Evolutionary conservation across 1,140 invertebrate species (phyloP), one percentile per base, ranked within the genome.

Genomic region (Brachionus rubens): DNA sequence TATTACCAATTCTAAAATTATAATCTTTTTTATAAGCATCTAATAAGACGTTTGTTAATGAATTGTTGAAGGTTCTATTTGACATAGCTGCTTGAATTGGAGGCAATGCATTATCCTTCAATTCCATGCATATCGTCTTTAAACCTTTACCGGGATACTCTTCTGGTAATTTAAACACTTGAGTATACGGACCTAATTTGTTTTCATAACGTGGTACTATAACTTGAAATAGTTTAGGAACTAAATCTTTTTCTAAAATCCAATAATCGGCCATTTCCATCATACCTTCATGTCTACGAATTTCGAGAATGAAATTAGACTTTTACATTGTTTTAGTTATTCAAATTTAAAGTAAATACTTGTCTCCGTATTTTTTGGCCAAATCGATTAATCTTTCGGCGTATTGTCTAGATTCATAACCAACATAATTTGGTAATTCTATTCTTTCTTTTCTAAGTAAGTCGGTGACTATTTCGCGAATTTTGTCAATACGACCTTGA

Each of bases 231-330:
- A 76, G 14, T 26, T 76, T 76, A 24, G 50, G 75, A 28, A 76
- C 16, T 6, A 76, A 24, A 40, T 76, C 54, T 48, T 76, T 76
- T 19, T 76, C 75, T 6, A 59, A 9, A 14, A 76, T 30, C 75
- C 75, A 76, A 76, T 76, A 76, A 40, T 76, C 75, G 9, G 48
- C 48, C 48, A 75, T 75, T 75, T 76, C 48, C 75, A 76, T 76
- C 41, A 54, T 76, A 21, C 54, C 75, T 36, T 56, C 75, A 36
- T 76, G 75, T 26, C 75, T 76, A 7, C 26, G 28, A 3, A 24
- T 14, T 30, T 54, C 24, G 50, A 54, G 24, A 24, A 7, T 43
- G 7, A 9, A n/a, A 43, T 7, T 46, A 40, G 1, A 68, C 19
- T 36, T n/a, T n/a, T n/a, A n/a, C n/a, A n/a, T n/a, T n/a, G n/a